Evolutionary conservation across 1,140 invertebrate species (phyloP).

Genomic region (Drosophila paulistorum): DNA sequence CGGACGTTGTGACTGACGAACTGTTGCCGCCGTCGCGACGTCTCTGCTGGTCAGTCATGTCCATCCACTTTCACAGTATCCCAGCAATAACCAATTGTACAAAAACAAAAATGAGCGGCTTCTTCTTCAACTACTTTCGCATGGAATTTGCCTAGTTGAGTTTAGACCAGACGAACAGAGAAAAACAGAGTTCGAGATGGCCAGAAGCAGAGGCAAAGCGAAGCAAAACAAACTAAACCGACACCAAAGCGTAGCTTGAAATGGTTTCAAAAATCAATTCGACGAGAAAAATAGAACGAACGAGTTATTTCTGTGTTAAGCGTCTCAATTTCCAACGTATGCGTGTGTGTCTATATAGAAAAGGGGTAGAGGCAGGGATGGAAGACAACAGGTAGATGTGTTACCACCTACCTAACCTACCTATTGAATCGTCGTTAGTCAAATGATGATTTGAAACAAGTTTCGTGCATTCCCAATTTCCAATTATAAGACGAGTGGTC

Average conservation of each 20-base stretch:
- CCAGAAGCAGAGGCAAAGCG: conserved; percentile 21
- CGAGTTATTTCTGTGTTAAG: conserved; percentile 79
- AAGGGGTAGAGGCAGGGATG: not conserved
- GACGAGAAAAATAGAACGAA: conserved; percentile 78
- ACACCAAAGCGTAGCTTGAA: conserved; percentile 68
- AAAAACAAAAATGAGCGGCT: conserved; percentile 33
- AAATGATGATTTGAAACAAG: conserved; percentile 63
- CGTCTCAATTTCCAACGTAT: conserved; percentile 61
- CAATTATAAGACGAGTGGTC: conserved; percentile 69
- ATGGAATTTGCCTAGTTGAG: conserved; percentile 68
- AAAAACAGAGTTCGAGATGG: conserved; percentile 46
- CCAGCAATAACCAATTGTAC: conserved; percentile 53
- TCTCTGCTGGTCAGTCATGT: conserved; percentile 52
- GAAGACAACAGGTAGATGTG: conserved; percentile 11
- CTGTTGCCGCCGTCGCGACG: conserved; percentile 37
- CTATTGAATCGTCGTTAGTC: conserved; percentile 57
- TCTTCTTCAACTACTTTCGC: conserved; percentile 35
- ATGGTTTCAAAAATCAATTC: conserved; percentile 81
- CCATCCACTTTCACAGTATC: conserved; percentile 72
- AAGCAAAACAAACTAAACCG: conserved; percentile 39
- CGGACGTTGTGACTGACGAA: not conserved
- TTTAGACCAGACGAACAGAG: conserved; percentile 17
- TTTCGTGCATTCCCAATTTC: conserved; percentile 70
- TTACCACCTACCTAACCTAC: conserved; percentile 29
- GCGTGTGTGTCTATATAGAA: not conserved